Percentiles rank a stretch among this genome's conserved stretches.
phyloP scores from a whole-genome alignment of 2,888 invertebrate genomes.

The Gortyna flavago region DNA sequence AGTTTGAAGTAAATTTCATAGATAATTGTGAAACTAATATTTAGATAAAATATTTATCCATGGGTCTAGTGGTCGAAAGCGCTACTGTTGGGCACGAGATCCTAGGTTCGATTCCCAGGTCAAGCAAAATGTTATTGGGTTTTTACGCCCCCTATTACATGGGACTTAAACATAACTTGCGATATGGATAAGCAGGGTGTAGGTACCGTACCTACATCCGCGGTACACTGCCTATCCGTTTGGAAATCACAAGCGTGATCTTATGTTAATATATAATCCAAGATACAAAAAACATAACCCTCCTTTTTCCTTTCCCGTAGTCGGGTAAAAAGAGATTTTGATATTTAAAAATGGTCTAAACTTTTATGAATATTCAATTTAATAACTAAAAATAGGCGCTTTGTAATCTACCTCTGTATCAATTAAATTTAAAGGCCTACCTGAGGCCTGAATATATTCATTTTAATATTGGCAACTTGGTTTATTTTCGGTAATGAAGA shows the following conservation, averaged over 20 bases:
- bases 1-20: not conserved
- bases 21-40: not conserved
- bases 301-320: too few relatives aligned
- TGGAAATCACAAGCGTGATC: too few relatives aligned
- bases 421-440: slow-evolving; percentile 37
- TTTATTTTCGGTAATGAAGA: slow-evolving; percentile 27
- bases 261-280: not conserved
- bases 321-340: slow-evolving; percentile 27
- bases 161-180: too few relatives aligned
- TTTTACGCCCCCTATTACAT: too few relatives aligned
- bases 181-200: too few relatives aligned
- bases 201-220: too few relatives aligned
- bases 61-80: too few relatives aligned
- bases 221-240: too few relatives aligned
- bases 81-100: too few relatives aligned
- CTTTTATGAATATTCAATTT: slow-evolving; percentile 49
- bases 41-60: not conserved
- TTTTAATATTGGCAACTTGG: slow-evolving; percentile 32
- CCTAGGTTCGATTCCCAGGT: too few relatives aligned
- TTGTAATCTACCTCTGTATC: slow-evolving; percentile 47
- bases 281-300: too few relatives aligned
- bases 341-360: slow-evolving; percentile 30
- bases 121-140: too few relatives aligned
- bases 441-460: slow-evolving; percentile 30
- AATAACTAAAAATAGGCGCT: slow-evolving; percentile 36